Base-by-base conservation (phyloP, 2,888 invertebrate species). In the Dicycla oo region DNA sequence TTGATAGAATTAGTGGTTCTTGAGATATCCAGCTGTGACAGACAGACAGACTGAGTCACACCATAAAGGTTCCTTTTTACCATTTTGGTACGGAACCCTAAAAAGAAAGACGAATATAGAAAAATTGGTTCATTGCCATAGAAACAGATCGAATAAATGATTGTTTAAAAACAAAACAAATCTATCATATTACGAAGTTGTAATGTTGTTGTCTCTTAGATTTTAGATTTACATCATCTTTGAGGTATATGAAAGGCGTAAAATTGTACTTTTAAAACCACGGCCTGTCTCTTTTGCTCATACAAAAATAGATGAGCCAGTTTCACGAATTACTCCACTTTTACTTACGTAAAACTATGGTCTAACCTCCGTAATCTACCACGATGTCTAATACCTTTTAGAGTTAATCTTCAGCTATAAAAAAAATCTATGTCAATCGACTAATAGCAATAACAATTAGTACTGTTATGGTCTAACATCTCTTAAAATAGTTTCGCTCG, bases 391-490 rank as follows among this genome's bases (percentile, higher is more conserved):
- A 30, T 26, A 13, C 49, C 23, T 23, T n/a, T 43, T 56, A 51
- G n/a, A 51, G 18, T 57, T 65, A 58, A 73, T 51, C 40, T 20
- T 13, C 2, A 34, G 13, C 63, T n/a, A 69, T 53, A 26, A 78
- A 69, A 78, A 69, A 47, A 66, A 73, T 45, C n/a, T 60, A 47
- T 61, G 69, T 67, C 66, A 64, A 81, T 67, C 7, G 30, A 20
- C n/a, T 11, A 47, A 63, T 62, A 65, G 20, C 23, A 43, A 57
- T 80, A 80, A 67, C 63, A 66, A 80, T 79, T 81, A 75, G 66
- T 61, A 60, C 63, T 67, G 18, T 53, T 75, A 75, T 56, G 62
- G 78, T 11, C 4, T 20, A 64, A 51, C 23, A 49, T 62, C 23
- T 23, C 26, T 18, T 38, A 67, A 65, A 60, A 30, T 57, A 53